Base-by-base conservation (phyloP, 2,888 invertebrate genomes). In the Drosophila subquinaria region DNA sequence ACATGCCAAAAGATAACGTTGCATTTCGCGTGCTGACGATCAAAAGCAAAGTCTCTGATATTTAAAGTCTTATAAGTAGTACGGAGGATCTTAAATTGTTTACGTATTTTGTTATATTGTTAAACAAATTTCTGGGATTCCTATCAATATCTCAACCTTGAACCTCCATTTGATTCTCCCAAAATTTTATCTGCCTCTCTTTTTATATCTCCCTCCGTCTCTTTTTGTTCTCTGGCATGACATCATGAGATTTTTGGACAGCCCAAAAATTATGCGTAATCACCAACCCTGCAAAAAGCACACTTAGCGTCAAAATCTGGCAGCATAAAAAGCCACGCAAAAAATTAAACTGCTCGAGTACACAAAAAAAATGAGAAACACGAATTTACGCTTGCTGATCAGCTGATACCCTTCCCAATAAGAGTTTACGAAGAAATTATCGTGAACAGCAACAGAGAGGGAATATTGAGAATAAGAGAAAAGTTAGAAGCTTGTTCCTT, bases 261-360 rank as follows among this genome's bases (percentile, higher is more conserved):
- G 67, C n/a, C 75, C 75, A 33, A 73, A 85, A 85, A 84, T 76
- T 74, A 88, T 84, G 85, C 83, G 88, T 84, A 84, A 84, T 84
- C 83, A 82, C 50, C 78, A 73, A 85, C 71, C 65, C 80, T 68
- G 82, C 76, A 70, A 77, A 77, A 75, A 64, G 48, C 50, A 72
- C 73, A 73, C 78, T 78, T 75, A 78, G 52, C 72, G 53, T 65
- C 72, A 77, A 71, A 78, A 78, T 77, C 70, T 79, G 79, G 69
- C 76, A 69, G 47, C 67, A 67, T 63, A 76, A 82, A 77, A 69
- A 77, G 62, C 60, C 60, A 68, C 75, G 83, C 83, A 86, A 83
- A 82, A 57, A 87, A 82, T 66, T 69, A 82, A 78, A 88, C 76
- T 85, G 70, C 82, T 69, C 60, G 78, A 85, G 85, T 85, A 88